Base-by-base conservation (phyloP, 1,140 invertebrate genomes). In the Calephelis nemesis region DNA sequence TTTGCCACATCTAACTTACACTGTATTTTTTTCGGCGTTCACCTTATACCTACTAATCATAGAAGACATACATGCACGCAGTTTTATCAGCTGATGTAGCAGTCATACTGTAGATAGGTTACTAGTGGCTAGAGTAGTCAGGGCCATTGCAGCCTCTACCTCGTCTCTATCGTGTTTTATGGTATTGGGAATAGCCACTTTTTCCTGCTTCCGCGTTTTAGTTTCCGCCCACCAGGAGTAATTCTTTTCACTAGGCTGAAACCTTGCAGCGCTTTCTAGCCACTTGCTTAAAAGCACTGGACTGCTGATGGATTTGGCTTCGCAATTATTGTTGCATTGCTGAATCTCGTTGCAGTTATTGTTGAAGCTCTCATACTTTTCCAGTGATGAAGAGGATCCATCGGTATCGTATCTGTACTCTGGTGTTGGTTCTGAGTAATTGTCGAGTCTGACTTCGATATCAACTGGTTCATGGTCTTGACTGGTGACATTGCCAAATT, bases 71-170 rank as follows among this genome's bases (percentile, higher is more conserved):
- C 42, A 45, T 45, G 8, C 8, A 45, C 42, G 6, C 8, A 45
- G 7, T 45, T 45, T 45, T 45, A 45, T 45, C 4, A 7, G 42
- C 42, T 45, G 42, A 90, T 12, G 77, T 79, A 13, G 85, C 77
- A 50, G 81, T 81, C 11, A 91, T 63, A 42, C 83, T 78, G 47
- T 72, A 80, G 15, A 79, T 76, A 9, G 84, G 83, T 30, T 81
- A 60, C 58, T 60, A 60, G 58, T 72, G 5, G 93, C 94, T 64
- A 95, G 78, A 30, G 90, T 88, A 6, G 94, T 95, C 8, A 95
- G 82, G 0, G 95, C 94, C 68, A 95, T 94, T 1, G 95, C 95
- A 2, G 95, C 95, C 79, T 95, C 95, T 4, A 96, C 88, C 79
- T 96, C 95, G 76, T 95, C 94, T 72, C 94, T 92, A 49, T 94